Evolutionary conservation across 1,140 invertebrate species (phyloP).

Genomic region (Aphidius ervi): DNA sequence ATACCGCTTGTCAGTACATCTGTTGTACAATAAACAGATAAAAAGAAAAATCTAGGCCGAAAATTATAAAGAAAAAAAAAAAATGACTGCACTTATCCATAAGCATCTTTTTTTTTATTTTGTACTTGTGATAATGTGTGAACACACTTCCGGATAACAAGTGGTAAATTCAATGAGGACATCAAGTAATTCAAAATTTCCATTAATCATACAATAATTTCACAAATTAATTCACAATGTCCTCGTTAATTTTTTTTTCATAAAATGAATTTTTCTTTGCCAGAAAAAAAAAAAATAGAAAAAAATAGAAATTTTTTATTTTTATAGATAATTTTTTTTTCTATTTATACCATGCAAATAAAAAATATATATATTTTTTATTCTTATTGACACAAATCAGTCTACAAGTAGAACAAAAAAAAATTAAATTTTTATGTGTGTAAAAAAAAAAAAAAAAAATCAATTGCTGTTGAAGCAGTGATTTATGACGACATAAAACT

Average conservation of each 20-base stretch:
- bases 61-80: neutral
- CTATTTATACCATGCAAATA: too few species aligned
- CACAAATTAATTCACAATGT: neutral
- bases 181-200: constrained; percentile 5
- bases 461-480: too few species aligned
- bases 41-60: constrained; percentile 40
- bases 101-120: neutral
- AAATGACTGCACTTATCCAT: neutral
- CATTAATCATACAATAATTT: constrained; percentile 9
- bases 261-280: neutral
- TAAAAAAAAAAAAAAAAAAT: too few species aligned
- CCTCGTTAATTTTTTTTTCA: neutral
- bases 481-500: too few species aligned
- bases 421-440: too few species aligned
- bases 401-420: too few species aligned
- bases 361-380: too few species aligned
- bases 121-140: constrained; percentile 1
- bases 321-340: too few species aligned
- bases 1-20: constrained; percentile 48
- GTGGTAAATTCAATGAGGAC: constrained; percentile 1
- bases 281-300: neutral
- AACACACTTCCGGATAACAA: neutral
- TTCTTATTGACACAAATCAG: too few species aligned
- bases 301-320: neutral
- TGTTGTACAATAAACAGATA: constrained; percentile 25